Evolutionary conservation across 1,140 invertebrate species (phyloP).

Genomic region (Euura lappo): DNA sequence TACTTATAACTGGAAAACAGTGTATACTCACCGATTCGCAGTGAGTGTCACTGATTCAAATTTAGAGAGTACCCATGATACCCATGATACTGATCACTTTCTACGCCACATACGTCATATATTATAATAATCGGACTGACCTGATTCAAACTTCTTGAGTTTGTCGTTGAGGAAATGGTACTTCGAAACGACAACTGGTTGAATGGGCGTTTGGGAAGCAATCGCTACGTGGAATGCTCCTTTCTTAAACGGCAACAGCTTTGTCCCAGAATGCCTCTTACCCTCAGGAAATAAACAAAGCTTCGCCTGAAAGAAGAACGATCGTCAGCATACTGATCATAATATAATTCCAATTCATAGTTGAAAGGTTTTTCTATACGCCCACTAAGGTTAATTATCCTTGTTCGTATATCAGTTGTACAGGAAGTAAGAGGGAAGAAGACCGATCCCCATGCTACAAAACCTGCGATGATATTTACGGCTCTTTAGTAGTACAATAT

Average conservation of each 20-base stretch:
- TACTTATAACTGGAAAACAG: no score
- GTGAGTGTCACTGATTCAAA: no score
- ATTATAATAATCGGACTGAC: slow-evolving; percentile 53
- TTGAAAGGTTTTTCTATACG: not conserved
- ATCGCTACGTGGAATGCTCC: slow-evolving; percentile 93
- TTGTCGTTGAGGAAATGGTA: slow-evolving; percentile 83
- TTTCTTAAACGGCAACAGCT: slow-evolving; percentile 85
- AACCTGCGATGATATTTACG: no score
- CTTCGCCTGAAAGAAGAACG: slow-evolving; percentile 64
- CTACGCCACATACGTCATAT: no score
- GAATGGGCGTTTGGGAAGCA: slow-evolving; percentile 80
- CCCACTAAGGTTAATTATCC: not conserved
- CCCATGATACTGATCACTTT: not conserved
- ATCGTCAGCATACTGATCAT: not conserved
- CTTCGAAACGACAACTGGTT: slow-evolving; percentile 88
- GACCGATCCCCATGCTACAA: no score
- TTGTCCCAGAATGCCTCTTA: slow-evolving; percentile 70
- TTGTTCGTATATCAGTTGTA: not conserved
- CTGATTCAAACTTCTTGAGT: slow-evolving; percentile 75
- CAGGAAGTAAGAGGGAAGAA: no score
- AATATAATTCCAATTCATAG: no score
- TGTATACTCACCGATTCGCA: no score
- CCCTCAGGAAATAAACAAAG: slow-evolving; percentile 83
- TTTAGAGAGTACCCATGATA: not conserved
- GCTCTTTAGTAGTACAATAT: no score